These are phyloP conservation scores for Gulo gulo DNA, from an alignment of 2,113 vertebrate species.

Conservation along the genomic window DNA sequence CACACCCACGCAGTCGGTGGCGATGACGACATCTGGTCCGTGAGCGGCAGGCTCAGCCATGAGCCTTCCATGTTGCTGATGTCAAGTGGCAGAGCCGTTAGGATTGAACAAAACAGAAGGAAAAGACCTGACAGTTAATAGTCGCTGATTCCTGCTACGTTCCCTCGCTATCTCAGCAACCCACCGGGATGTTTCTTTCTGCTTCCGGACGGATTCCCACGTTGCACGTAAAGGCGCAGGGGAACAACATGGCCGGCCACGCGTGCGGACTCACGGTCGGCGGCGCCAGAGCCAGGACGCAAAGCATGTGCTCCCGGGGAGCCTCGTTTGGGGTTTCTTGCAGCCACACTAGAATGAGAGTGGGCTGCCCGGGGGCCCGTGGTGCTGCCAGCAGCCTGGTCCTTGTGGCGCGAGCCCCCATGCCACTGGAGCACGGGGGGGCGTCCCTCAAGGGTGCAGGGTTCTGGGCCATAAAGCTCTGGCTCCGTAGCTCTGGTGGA, in stretches of 20 bases:
- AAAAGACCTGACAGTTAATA: not conserved
- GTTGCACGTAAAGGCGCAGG: not conserved
- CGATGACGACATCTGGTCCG: accelerated
- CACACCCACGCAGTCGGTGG: accelerated
- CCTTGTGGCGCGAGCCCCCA: not conserved
- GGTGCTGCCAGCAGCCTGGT: too few relatives aligned
- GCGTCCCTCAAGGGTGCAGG: not conserved
- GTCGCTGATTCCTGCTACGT: accelerated
- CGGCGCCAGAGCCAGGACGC: not conserved
- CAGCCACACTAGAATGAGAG: not conserved
- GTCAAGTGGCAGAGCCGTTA: accelerated
- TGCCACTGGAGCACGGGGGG: not conserved
- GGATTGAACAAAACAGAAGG: not conserved
- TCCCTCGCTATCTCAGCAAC: accelerated
- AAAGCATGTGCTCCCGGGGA: not conserved
- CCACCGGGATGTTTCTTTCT: accelerated
- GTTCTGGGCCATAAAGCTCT: not conserved
- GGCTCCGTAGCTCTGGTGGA: accelerated
- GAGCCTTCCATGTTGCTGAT: accelerated
- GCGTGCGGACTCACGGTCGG: not conserved
- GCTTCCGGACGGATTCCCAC: not conserved
- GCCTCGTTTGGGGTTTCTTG: accelerated
- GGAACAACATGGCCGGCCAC: not conserved
- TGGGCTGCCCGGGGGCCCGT: accelerated
- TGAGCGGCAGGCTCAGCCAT: not conserved